Conservation (phyloP, 2,888 invertebrate genomes). For the Eurytoma californica region DNA sequence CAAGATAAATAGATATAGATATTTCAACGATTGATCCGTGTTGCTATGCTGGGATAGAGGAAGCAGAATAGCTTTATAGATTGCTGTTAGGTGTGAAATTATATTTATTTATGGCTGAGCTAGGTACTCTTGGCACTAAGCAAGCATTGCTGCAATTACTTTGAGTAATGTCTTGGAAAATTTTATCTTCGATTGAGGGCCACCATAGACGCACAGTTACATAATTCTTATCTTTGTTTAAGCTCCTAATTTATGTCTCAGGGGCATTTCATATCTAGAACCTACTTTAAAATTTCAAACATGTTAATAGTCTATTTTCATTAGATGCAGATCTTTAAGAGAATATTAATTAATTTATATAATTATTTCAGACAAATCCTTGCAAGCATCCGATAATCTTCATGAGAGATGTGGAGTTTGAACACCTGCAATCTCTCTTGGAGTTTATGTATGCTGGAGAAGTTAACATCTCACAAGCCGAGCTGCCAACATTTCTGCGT, state of each 20-base stretch:
- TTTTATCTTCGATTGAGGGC: constrained; percentile 56
- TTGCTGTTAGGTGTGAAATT: constrained; percentile 52
- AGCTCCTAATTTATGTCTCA: constrained; percentile 56
- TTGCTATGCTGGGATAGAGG: constrained; percentile 51
- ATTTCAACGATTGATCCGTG: constrained; percentile 53
- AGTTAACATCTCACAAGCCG: constrained; percentile 88
- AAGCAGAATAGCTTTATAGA: constrained; percentile 46
- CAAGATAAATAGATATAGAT: constrained; percentile 58
- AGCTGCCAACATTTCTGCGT: constrained; percentile 84
- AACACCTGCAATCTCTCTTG: constrained; percentile 85
- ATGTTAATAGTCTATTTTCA: constrained; percentile 21
- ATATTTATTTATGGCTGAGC: constrained; percentile 54
- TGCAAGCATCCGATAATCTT: constrained; percentile 91
- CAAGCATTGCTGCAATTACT: constrained; percentile 49
- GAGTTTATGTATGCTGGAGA: constrained; percentile 92
- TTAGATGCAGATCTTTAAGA: constrained; percentile 19
- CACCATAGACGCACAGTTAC: constrained; percentile 70
- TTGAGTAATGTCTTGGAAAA: constrained; percentile 55
- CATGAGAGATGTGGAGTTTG: constrained; percentile 88
- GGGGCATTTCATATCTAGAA: constrained; percentile 55
- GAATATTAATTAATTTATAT: constrained; percentile 34
- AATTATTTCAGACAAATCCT: constrained; percentile 84
- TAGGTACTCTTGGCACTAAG: constrained; percentile 51
- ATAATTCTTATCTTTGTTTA: constrained; percentile 64
- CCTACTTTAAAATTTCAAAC: constrained; percentile 51